phyloP scores from a whole-genome alignment of 2,113 vertebrate species.

The Felis chaus region DNA sequence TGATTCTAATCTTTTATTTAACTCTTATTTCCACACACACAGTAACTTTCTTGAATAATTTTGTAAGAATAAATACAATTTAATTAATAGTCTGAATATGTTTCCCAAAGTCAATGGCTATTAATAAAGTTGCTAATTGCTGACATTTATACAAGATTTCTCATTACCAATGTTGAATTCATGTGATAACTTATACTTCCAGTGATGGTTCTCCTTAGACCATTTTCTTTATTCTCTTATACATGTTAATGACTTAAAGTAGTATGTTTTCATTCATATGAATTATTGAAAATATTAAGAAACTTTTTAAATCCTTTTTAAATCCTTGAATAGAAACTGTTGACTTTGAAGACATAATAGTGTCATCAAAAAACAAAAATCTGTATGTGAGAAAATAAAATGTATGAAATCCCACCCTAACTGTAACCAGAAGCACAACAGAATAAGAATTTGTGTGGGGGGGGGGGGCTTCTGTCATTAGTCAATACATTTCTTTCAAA shows the following conservation, averaged over 20 bases:
- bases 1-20: conserved; percentile 1
- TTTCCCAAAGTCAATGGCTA: background rate
- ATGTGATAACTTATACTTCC: background rate
- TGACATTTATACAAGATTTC: background rate
- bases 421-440: background rate
- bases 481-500: background rate
- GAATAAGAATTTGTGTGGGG: background rate
- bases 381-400: background rate
- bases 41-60: background rate
- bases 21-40: background rate
- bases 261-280: background rate
- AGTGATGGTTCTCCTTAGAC: background rate
- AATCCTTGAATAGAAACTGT: background rate
- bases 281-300: background rate
- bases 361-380: background rate
- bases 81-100: background rate
- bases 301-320: background rate
- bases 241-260: background rate
- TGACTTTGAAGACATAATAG: background rate
- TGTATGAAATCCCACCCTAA: background rate
- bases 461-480: background rate
- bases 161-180: background rate
- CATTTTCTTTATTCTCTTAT: background rate
- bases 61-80: background rate
- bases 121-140: background rate